Conservation (phyloP, 2,888 invertebrate genomes). For the Calliphora vomitoria region DNA sequence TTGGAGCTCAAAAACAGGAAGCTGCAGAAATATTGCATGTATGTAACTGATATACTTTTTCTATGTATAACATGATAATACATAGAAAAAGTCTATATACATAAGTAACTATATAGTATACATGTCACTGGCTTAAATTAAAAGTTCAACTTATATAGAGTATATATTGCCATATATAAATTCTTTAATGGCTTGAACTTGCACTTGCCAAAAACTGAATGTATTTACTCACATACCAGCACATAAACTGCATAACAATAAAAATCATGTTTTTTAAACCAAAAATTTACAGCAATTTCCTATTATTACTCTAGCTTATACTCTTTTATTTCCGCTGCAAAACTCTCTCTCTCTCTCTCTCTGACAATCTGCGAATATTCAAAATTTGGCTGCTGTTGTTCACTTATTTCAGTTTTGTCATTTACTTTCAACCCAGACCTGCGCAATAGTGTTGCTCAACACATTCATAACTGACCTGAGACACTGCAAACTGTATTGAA, state of each 20-base stretch:
- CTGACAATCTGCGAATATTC: not conserved
- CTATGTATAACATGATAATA: not conserved
- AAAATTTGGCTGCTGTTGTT: not conserved
- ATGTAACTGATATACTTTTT: not conserved
- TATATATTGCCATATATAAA: conserved; percentile 36
- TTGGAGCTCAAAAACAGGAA: not conserved
- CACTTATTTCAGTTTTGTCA: not conserved
- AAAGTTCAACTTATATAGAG: conserved; percentile 45
- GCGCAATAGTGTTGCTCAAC: conserved; percentile 23
- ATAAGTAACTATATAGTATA: not conserved
- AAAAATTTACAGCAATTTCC: conserved; percentile 1
- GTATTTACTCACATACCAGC: conserved; percentile 41
- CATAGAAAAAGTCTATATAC: not conserved
- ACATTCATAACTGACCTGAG: conserved; percentile 65
- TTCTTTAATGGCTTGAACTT: conserved; percentile 79
- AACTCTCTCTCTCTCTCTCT: not conserved
- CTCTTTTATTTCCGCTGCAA: conserved; percentile 12
- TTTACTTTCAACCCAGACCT: conserved; percentile 23
- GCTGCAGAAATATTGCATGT: not conserved
- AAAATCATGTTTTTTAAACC: not conserved
- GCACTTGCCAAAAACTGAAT: conserved; percentile 79
- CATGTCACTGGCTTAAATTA: conserved; percentile 30
- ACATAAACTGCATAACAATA: not conserved
- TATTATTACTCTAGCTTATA: too few species aligned
- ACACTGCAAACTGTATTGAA: conserved; percentile 63